Percentiles rank a stretch among this genome's conserved stretches.
phyloP scores from a whole-genome alignment of 2,888 invertebrate species.

The Pollenia labialis region DNA sequence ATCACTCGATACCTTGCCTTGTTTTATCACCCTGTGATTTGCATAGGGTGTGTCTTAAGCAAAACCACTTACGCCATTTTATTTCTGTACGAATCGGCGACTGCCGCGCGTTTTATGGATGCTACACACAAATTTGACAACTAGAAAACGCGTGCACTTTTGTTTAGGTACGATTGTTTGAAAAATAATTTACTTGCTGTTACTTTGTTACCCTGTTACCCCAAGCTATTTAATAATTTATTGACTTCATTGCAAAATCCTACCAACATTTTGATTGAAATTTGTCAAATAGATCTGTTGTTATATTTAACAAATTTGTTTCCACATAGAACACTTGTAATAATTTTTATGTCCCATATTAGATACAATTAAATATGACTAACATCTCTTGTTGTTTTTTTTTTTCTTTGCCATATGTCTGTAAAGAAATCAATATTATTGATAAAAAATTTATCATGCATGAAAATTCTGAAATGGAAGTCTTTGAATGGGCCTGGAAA shows the following conservation, averaged over 20 bases:
- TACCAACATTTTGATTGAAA: slow-evolving; percentile 33
- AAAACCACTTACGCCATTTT: too few species aligned
- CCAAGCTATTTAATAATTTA: neutral
- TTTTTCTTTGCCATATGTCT: neutral
- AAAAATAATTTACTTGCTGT: too few species aligned
- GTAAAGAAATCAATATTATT: slow-evolving; percentile 28
- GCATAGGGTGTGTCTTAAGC: too few species aligned
- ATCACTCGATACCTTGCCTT: too few species aligned
- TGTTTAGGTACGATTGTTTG: too few species aligned
- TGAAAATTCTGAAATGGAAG: neutral
- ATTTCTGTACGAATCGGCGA: too few species aligned
- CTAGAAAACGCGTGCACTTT: too few species aligned
- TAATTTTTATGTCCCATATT: neutral
- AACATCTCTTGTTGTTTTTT: slow-evolving; percentile 20
- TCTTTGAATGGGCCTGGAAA: slow-evolving; percentile 36
- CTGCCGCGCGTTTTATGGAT: too few species aligned
- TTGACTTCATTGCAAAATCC: neutral
- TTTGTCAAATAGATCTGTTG: neutral
- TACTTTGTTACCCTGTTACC: too few species aligned
- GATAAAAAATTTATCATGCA: slow-evolving; percentile 26
- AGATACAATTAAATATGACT: neutral
- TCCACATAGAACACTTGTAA: neutral
- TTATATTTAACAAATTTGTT: neutral
- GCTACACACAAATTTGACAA: too few species aligned
- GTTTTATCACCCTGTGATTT: too few species aligned